Evolutionary conservation across 2,888 invertebrate genomes (phyloP), one percentile per base, ranked within the genome.

Genomic region (Cyrtodaria siliqua): DNA sequence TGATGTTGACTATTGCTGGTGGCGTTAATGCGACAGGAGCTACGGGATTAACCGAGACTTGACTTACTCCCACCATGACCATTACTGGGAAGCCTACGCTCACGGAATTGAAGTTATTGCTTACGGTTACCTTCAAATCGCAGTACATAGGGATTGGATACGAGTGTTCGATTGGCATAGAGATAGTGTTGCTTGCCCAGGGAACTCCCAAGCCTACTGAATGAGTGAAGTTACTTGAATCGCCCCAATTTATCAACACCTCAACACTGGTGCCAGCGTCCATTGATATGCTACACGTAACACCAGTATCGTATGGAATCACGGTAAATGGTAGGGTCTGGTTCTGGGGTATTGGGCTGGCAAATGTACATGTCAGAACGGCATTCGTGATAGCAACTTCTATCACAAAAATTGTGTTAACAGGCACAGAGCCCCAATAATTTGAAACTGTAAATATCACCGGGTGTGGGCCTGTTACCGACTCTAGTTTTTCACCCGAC

Each of bases 11-110:
- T n/a, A 18, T 49, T 23, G 77, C 83, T 6, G 85, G 85, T 2
- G 85, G 87, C 16, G 52, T 26, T 47, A 85, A 86, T 12, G 55
- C 26, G 66, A 57, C 4, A 79, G 73, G 8, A 47, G 16, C 12
- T 69, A 61, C 8, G 20, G 16, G 24, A 61, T 40, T 18, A 23
- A 8, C 33, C 6, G 33, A 8, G 12, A 8, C 12, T 33, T 33
- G 33, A n/a, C n/a, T n/a, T 2, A 90, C 86, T 0, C 81, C 73
- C 2, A 81, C 76, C 53, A 85, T 83, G 2, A 86, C 85, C 24
- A 74, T 50, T 0, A 87, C 56, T 14, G 60, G 63, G 29, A 76
- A 78, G 2, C 20, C 44, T 38, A 63, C 40, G 0, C 14, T 49
- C 24, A 66, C 26, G 0, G 63, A 33, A 16, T 76, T 80, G 59